phyloP scores from a whole-genome alignment of 2,888 invertebrate genomes.

The Dicranocentrus wangi region DNA sequence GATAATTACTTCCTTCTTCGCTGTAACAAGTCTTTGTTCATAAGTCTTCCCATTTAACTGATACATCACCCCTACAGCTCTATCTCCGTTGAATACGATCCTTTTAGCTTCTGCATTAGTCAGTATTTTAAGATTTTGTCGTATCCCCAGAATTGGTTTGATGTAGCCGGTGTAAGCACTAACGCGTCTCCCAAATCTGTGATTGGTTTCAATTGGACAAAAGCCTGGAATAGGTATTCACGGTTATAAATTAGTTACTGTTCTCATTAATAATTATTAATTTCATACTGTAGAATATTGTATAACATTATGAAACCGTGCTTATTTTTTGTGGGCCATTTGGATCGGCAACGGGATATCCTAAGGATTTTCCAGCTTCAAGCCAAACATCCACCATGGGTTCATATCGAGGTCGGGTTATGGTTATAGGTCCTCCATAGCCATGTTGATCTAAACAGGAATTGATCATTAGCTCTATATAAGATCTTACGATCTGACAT shows the following conservation, averaged over 20 bases:
- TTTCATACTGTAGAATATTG: background rate
- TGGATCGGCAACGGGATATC: slow-evolving; percentile 44
- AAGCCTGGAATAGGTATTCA: slow-evolving; percentile 32
- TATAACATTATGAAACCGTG: no score
- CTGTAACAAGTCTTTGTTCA: background rate
- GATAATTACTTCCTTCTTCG: slow-evolving; percentile 29
- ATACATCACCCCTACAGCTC: slow-evolving; percentile 39
- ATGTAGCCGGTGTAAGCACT: slow-evolving; percentile 53
- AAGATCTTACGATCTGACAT: background rate
- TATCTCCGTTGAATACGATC: slow-evolving; percentile 6
- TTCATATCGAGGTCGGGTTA: slow-evolving; percentile 30
- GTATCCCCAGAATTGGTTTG: background rate
- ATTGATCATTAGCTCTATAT: no score
- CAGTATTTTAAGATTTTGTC: slow-evolving; percentile 14
- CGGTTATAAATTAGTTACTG: no score
- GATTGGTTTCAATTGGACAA: slow-evolving; percentile 44
- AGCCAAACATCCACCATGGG: slow-evolving; percentile 42
- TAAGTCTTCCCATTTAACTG: background rate
- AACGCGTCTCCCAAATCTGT: slow-evolving; percentile 48
- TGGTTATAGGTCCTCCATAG: slow-evolving; percentile 38
- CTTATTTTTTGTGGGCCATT: slow-evolving; percentile 59
- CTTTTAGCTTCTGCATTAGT: slow-evolving; percentile 5
- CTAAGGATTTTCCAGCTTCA: slow-evolving; percentile 51
- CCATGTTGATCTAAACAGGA: slow-evolving; percentile 45
- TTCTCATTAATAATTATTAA: no score